These are phyloP conservation scores for Brachionus rotundiformis DNA, from an alignment of 1,140 invertebrate species.

Conservation along the genomic window DNA sequence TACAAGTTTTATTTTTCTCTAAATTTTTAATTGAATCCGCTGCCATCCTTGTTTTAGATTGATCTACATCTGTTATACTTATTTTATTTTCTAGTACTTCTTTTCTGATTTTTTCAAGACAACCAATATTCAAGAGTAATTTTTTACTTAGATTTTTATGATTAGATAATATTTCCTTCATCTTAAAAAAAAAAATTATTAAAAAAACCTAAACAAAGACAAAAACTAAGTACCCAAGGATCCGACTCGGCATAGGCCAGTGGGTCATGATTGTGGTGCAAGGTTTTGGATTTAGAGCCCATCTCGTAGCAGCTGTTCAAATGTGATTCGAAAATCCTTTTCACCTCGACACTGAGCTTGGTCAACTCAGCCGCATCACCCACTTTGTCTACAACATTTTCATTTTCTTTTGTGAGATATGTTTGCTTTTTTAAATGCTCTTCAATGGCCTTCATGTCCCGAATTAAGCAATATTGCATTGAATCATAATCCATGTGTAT, in stretches of 20 bases:
- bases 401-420: background rate
- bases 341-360: slow-evolving; percentile 15
- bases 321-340: background rate
- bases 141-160: background rate
- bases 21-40: background rate
- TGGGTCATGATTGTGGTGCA: background rate
- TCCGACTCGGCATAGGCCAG: background rate
- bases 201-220: background rate
- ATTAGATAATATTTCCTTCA: background rate
- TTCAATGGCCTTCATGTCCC: background rate
- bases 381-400: background rate
- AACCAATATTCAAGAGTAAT: background rate
- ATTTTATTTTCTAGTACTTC: background rate
- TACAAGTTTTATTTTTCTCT: background rate
- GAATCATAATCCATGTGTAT: background rate
- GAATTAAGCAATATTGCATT: background rate
- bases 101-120: background rate
- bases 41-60: background rate
- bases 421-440: slow-evolving; percentile 15
- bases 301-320: background rate
- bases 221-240: slow-evolving; percentile 20
- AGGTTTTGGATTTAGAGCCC: background rate
- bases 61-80: background rate
- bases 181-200: background rate
- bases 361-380: no score